Conservation (phyloP, 2,797 vertebrate species). For the Lithobates pipiens region DNA sequence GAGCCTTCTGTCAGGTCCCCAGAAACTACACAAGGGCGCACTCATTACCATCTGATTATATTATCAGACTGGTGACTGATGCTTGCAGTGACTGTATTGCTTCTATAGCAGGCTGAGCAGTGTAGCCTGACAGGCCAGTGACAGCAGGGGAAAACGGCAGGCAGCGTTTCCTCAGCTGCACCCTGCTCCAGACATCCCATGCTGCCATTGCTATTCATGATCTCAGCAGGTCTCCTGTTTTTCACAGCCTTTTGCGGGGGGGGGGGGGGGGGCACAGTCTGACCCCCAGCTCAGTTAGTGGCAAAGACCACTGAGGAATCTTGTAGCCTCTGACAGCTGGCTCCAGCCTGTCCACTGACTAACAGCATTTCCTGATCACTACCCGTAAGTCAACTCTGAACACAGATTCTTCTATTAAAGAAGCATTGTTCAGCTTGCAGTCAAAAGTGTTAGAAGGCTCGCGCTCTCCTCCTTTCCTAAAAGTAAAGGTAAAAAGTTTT, state of each 20-base stretch:
- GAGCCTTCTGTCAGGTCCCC: neutral
- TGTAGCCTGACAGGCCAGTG: slow-evolving; percentile 46
- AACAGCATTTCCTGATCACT: slow-evolving; percentile 54
- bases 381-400: slow-evolving; percentile 20
- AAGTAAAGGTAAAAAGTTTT: neutral
- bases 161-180: slow-evolving; percentile 38
- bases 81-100: slow-evolving; percentile 23
- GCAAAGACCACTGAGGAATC: slow-evolving; percentile 50
- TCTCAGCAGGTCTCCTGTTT: slow-evolving; percentile 27
- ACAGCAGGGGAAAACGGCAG: slow-evolving; percentile 39
- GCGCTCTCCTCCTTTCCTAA: no score
- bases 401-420: slow-evolving; percentile 47
- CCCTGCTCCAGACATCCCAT: slow-evolving; percentile 5
- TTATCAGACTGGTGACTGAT: slow-evolving; percentile 45
- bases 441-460: no score
- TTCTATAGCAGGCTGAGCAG: slow-evolving; percentile 1
- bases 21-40: neutral
- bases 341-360: slow-evolving; percentile 59
- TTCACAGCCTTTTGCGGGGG: slow-evolving; percentile 31
- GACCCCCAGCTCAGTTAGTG: slow-evolving; percentile 51
- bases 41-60: slow-evolving; percentile 46
- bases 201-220: slow-evolving; percentile 26
- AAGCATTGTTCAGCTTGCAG: slow-evolving; percentile 51
- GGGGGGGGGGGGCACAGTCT: neutral
- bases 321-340: slow-evolving; percentile 54